phyloP scores from a whole-genome alignment of 2,888 invertebrate species.

The Argyra leucocephala region DNA sequence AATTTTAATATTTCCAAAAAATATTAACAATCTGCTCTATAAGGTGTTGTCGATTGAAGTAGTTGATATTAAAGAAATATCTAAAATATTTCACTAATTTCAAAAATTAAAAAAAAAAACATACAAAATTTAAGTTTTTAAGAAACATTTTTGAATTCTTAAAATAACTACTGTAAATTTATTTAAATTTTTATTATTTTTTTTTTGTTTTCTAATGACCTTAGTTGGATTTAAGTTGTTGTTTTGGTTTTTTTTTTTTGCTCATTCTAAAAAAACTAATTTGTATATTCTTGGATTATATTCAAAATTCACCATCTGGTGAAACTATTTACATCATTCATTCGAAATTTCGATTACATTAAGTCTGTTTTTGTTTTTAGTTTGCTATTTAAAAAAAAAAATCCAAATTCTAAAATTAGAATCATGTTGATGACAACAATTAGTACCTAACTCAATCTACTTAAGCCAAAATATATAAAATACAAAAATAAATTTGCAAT shows the following conservation, averaged over 20 bases:
- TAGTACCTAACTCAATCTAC: background rate
- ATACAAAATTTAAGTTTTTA: background rate
- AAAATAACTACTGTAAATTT: background rate
- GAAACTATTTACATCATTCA: background rate
- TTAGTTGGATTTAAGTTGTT: background rate
- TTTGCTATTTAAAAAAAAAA: no score
- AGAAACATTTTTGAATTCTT: background rate
- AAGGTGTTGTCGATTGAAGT: background rate
- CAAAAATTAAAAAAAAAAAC: background rate
- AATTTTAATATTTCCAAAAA: no score
- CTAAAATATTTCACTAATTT: background rate
- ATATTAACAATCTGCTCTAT: background rate
- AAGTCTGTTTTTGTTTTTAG: background rate
- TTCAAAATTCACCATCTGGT: slow-evolving; percentile 2
- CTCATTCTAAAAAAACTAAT: background rate
- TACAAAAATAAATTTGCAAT: background rate
- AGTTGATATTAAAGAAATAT: background rate
- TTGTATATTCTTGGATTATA: background rate
- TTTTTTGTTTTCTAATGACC: background rate
- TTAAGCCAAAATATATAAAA: background rate
- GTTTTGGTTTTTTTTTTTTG: background rate
- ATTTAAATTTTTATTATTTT: background rate
- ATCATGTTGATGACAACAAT: background rate
- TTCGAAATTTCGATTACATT: background rate
- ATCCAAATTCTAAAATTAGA: background rate